Evolutionary conservation across 2,113 vertebrate species (phyloP).

Genomic region (Mirza zaza): DNA sequence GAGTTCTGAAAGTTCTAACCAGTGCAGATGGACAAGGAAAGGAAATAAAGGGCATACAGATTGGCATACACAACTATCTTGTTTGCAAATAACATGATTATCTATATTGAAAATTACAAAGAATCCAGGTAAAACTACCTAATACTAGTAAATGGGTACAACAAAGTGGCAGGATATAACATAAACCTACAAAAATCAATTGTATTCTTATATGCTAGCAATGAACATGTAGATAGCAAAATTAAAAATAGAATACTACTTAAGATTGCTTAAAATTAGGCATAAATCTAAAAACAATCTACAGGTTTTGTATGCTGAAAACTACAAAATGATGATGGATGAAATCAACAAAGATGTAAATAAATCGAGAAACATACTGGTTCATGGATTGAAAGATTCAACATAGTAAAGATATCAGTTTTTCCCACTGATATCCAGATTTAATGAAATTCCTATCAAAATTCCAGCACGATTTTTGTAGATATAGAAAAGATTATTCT

Average conservation of each 20-base stretch:
- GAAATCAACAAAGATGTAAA: not conserved
- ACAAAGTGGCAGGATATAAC: not conserved
- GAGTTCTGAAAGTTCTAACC: not conserved
- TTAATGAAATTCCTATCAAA: conserved; percentile 23
- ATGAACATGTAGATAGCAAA: not conserved
- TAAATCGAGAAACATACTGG: not conserved
- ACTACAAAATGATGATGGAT: not conserved
- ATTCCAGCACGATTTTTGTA: not conserved
- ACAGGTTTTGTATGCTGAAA: not conserved
- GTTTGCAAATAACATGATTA: not conserved
- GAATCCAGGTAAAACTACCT: not conserved
- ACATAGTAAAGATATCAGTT: not conserved
- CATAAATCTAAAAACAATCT: not conserved
- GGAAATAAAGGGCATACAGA: not conserved
- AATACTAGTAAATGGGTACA: not conserved
- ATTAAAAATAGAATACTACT: not conserved
- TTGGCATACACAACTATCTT: not conserved
- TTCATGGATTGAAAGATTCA: not conserved
- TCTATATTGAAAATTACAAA: not conserved
- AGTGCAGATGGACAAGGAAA: not conserved
- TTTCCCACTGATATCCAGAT: not conserved
- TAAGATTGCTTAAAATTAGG: not conserved
- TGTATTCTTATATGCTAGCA: not conserved
- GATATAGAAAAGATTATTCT: not conserved
- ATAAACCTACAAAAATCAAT: not conserved